These are phyloP conservation scores for Nasonia longicornis DNA, from an alignment of 1,140 invertebrate genomes.

Conservation along the genomic window DNA sequence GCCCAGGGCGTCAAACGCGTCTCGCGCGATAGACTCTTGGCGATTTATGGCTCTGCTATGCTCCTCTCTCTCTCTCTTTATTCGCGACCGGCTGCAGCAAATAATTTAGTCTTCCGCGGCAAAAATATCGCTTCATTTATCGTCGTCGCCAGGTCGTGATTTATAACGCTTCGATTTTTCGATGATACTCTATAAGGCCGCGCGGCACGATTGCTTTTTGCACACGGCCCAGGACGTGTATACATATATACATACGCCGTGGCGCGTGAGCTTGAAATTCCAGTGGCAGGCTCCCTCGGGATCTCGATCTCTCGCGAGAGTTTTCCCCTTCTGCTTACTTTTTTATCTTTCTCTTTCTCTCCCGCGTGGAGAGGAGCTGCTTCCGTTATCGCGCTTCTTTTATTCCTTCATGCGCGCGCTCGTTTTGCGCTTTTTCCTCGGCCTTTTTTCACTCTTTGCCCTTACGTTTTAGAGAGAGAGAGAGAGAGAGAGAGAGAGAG, in stretches of 20 bases:
- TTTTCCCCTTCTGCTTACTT: constrained; percentile 13
- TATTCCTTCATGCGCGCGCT: background rate
- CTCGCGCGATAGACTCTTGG: constrained; percentile 18
- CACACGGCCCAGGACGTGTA: background rate
- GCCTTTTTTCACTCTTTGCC: background rate
- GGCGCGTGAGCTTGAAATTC: background rate
- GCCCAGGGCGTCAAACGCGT: constrained; percentile 12
- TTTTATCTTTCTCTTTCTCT: background rate
- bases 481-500: no score
- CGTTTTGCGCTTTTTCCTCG: background rate
- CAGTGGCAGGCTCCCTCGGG: background rate
- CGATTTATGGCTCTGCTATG: constrained; percentile 25
- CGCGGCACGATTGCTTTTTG: constrained; percentile 13
- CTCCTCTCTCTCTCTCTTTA: background rate
- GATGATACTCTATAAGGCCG: background rate
- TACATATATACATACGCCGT: background rate
- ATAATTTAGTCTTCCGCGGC: constrained; percentile 36
- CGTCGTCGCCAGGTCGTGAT: constrained; percentile 16
- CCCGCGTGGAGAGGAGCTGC: background rate
- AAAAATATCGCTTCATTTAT: constrained; percentile 41
- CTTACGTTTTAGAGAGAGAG: background rate
- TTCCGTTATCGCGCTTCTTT: constrained; percentile 27
- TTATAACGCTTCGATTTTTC: constrained; percentile 32
- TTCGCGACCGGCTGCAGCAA: background rate
- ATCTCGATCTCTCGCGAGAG: background rate